phyloP scores from a whole-genome alignment of 2,113 vertebrate genomes.

The Mixornis gularis region DNA sequence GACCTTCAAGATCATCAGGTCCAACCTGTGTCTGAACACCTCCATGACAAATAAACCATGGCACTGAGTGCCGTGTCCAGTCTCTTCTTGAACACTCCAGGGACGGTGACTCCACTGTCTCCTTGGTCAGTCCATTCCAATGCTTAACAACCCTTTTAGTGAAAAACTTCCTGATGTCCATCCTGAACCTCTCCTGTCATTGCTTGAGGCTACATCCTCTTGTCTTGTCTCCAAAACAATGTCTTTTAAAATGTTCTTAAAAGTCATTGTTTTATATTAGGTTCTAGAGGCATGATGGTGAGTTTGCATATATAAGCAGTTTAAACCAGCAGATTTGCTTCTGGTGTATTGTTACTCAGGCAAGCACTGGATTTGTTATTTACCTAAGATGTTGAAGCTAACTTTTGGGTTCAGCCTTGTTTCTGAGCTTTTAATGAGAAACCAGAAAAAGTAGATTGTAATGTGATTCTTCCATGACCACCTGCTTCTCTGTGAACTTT shows the following conservation, averaged over 20 bases:
- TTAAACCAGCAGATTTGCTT: neutral
- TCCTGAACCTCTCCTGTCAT: neutral
- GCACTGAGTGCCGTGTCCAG: rapidly evolving
- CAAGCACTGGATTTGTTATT: neutral
- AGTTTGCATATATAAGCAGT: neutral
- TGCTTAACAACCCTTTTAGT: neutral
- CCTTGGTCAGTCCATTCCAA: neutral
- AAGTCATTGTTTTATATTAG: neutral
- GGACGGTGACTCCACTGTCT: neutral
- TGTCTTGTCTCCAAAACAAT: neutral
- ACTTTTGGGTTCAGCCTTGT: neutral
- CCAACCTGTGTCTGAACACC: neutral
- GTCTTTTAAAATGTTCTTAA: neutral
- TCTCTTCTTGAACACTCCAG: neutral
- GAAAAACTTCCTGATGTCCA: neutral
- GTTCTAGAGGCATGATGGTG: neutral
- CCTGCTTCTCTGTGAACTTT: neutral
- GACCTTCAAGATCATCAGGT: too few species aligned
- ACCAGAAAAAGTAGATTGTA: neutral
- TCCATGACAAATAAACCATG: neutral
- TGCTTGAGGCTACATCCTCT: neutral
- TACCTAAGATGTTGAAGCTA: neutral
- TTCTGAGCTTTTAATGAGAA: neutral
- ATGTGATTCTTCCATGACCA: neutral
- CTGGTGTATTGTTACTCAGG: neutral